A percentile compares a stretch with the other conserved stretches of the same genome.
These are phyloP conservation scores for Cydia amplana DNA, from an alignment of 1,140 invertebrate genomes.

Conservation along the genomic window DNA sequence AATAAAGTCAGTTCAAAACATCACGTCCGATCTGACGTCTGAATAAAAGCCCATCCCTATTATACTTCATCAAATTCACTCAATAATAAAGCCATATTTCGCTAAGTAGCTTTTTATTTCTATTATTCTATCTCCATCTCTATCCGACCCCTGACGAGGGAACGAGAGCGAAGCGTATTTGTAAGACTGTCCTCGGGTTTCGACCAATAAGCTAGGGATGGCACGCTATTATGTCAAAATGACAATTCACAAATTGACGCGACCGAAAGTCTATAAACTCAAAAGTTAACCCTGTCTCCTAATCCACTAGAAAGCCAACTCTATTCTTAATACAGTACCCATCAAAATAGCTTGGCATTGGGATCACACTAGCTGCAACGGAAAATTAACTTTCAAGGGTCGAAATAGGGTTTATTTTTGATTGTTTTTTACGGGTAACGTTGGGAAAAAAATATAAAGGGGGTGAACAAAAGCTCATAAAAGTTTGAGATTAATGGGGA, in stretches of 20 bases:
- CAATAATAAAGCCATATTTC: conserved; percentile 66
- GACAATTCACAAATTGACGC: conserved; percentile 77
- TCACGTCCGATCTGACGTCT: conserved; percentile 51
- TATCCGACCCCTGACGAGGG: conserved; percentile 40
- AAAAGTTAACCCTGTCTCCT: conserved; percentile 63
- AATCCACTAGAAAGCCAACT: conserved; percentile 36
- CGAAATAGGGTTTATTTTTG: conserved; percentile 37
- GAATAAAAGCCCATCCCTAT: conserved; percentile 59
- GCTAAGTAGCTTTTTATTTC: conserved; percentile 67
- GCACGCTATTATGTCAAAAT: conserved; percentile 76
- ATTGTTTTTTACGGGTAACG: background rate
- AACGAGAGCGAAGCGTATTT: conserved; percentile 50
- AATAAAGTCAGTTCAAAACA: conserved; percentile 56
- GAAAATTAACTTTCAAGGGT: background rate
- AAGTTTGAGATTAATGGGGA: conserved; percentile 78
- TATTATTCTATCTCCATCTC: conserved; percentile 43
- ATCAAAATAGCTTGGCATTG: background rate
- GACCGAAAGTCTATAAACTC: conserved; percentile 75
- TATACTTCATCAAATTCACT: conserved; percentile 70
- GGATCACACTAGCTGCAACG: background rate
- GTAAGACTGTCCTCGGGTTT: conserved; percentile 69
- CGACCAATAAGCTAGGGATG: conserved; percentile 72
- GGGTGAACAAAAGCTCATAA: conserved; percentile 75
- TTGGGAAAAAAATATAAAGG: conserved; percentile 64
- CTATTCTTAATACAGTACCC: conserved; percentile 17